Evolutionary conservation across 2,113 vertebrate species (phyloP).

Genomic region (Delphinus delphis): DNA sequence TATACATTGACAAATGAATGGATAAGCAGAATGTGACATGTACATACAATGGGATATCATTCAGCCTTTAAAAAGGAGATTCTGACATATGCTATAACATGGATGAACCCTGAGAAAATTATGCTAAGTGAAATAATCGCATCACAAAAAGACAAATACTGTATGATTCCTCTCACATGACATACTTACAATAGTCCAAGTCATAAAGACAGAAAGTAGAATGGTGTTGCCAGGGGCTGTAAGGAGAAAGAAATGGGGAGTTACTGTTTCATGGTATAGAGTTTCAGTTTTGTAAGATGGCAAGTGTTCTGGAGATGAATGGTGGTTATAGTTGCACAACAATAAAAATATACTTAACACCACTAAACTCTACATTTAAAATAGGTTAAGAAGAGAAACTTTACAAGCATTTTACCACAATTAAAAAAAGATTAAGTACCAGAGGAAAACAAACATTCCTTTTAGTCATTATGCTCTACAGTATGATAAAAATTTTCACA

Average conservation of each 20-base stretch:
- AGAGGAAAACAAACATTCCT: not conserved
- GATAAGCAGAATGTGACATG: not conserved
- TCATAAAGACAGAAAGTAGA: not conserved
- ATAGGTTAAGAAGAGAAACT: not conserved
- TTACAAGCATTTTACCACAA: not conserved
- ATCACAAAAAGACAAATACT: not conserved
- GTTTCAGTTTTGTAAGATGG: not conserved
- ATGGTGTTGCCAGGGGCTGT: not conserved
- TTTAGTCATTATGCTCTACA: not conserved
- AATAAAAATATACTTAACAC: not conserved
- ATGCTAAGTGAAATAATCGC: not conserved
- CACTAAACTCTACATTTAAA: not conserved
- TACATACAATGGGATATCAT: not conserved
- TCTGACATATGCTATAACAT: not conserved
- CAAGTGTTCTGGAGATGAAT: not conserved
- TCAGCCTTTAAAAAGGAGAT: not conserved
- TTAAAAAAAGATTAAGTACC: not conserved
- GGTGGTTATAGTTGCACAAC: not conserved
- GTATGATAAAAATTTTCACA: not conserved
- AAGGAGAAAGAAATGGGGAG: not conserved
- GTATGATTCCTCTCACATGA: not conserved
- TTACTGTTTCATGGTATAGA: not conserved
- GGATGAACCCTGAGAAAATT: not conserved
- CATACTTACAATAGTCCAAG: not conserved
- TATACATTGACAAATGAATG: not conserved